Evolutionary conservation across 2,113 vertebrate genomes (phyloP).

Genomic region (Apeltes quadracus): DNA sequence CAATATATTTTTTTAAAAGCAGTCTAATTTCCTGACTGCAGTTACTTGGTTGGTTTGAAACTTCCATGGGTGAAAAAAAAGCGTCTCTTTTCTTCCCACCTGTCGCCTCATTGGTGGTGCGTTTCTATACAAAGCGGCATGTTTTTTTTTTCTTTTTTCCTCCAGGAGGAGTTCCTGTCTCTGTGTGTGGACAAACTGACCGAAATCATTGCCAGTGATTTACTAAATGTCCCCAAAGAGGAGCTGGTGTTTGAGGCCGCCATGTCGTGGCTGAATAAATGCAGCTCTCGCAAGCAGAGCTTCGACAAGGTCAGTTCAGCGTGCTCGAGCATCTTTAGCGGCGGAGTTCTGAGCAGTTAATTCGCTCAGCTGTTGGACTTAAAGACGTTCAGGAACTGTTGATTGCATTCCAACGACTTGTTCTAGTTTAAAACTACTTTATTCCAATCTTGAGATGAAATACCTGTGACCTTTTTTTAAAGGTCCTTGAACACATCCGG

Average conservation of each 20-base stretch:
- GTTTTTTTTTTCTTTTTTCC: background rate
- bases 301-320: slow-evolving; percentile 82
- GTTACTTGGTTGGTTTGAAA: no score
- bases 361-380: slow-evolving; percentile 8
- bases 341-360: background rate
- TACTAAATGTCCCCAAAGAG: slow-evolving; percentile 79
- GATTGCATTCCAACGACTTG: background rate
- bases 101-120: no score
- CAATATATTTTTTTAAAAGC: no score
- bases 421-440: background rate
- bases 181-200: slow-evolving; percentile 82
- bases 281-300: slow-evolving; percentile 73
- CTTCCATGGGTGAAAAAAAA: no score
- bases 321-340: no score
- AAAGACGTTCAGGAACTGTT: slow-evolving; percentile 7
- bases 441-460: no score
- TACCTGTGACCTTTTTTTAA: background rate
- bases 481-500: slow-evolving; percentile 83
- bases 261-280: slow-evolving; percentile 81
- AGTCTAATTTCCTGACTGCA: no score
- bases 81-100: no score
- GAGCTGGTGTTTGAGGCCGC: slow-evolving; percentile 83
- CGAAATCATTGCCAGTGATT: slow-evolving; percentile 81
- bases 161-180: slow-evolving; percentile 83
- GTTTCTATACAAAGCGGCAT: background rate